Evolutionary conservation across 1,140 invertebrate species (phyloP).

Genomic region (Drosophila ercepeae): DNA sequence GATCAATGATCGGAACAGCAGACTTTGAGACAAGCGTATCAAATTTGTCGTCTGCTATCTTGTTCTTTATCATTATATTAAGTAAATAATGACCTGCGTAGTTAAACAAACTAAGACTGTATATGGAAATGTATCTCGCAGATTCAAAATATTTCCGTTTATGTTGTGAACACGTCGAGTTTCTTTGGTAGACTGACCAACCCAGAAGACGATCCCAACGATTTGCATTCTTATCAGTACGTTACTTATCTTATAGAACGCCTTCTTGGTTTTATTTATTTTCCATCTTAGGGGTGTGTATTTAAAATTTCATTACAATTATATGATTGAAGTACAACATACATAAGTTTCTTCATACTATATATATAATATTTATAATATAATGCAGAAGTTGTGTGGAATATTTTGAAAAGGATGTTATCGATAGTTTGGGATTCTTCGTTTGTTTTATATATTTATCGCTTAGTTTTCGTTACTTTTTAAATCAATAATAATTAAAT

Average conservation of each 20-base stretch:
- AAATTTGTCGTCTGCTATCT: slow-evolving; percentile 51
- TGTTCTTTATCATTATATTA: slow-evolving; percentile 71
- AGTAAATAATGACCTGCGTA: background rate
- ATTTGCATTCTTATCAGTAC: slow-evolving; percentile 8
- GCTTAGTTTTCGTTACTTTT: background rate
- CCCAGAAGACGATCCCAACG: background rate
- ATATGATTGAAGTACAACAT: background rate
- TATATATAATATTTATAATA: background rate
- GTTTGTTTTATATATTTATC: background rate
- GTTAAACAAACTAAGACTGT: slow-evolving; percentile 19
- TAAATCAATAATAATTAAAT: background rate
- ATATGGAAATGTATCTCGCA: background rate
- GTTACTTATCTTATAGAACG: background rate
- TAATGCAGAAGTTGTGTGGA: too few relatives aligned
- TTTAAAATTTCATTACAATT: background rate
- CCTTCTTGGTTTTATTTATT: background rate
- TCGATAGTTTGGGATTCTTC: background rate
- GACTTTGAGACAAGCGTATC: slow-evolving; percentile 88
- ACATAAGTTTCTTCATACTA: background rate
- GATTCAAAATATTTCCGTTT: background rate
- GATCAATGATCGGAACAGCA: slow-evolving; percentile 90
- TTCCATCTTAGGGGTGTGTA: slow-evolving; percentile 10
- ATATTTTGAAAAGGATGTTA: background rate
- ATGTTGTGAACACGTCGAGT: slow-evolving; percentile 32
- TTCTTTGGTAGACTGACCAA: slow-evolving; percentile 51